Percentiles rank a stretch among this genome's conserved stretches.
Evolutionary conservation across 2,113 vertebrate species (phyloP).

Genomic region (Microcebus lehilahytsara): DNA sequence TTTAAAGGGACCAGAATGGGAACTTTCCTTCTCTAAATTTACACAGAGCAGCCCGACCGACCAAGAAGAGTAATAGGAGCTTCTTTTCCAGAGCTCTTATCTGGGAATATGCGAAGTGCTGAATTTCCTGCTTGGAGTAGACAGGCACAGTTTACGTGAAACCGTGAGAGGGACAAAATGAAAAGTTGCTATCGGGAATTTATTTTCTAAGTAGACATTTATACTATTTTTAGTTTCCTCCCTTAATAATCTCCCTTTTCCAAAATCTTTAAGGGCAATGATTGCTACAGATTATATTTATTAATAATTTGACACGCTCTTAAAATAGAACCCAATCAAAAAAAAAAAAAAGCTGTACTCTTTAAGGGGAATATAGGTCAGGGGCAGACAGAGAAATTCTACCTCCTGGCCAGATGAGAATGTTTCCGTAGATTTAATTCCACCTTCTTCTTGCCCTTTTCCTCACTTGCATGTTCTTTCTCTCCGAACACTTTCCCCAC

Average conservation of each 20-base stretch:
- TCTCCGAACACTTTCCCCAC: not conserved
- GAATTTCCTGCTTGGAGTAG: not conserved
- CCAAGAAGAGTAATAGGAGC: not conserved
- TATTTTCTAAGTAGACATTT: not conserved
- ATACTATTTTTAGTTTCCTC: not conserved
- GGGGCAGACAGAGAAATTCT: slow-evolving; percentile 33
- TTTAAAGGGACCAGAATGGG: accelerated
- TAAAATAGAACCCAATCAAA: slow-evolving; percentile 37
- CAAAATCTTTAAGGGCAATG: not conserved
- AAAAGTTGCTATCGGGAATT: not conserved
- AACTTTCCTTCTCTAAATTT: not conserved
- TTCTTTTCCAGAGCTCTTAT: not conserved
- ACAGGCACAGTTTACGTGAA: not conserved
- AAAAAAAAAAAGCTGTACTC: slow-evolving; percentile 24
- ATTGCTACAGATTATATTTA: not conserved
- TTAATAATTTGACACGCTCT: slow-evolving; percentile 37
- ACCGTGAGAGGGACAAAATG: not conserved
- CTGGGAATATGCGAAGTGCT: not conserved
- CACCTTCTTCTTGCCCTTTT: not conserved
- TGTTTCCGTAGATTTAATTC: slow-evolving; percentile 24
- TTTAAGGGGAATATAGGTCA: not conserved
- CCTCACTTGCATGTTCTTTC: not conserved
- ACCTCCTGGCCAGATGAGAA: not conserved
- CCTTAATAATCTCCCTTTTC: not conserved
- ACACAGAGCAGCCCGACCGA: not conserved